Conservation (phyloP, 2,888 invertebrate genomes). For the Ditylenchus weischeri region DNA sequence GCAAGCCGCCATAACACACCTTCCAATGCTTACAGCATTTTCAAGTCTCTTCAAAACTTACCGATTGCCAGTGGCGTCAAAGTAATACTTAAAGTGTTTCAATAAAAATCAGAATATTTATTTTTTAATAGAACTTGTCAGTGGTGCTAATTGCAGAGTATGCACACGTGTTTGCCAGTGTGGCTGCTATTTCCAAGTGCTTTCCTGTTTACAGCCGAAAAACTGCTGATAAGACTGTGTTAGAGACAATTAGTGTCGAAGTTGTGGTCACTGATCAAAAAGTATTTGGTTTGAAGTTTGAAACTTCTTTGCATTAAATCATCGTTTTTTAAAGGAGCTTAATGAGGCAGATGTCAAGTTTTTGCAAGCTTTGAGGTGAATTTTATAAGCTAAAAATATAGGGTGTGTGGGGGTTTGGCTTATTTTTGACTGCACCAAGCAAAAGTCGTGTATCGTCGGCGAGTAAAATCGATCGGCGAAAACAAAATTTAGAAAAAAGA, state of each 20-base stretch:
- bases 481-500: no score
- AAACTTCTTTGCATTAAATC: neutral
- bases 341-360: constrained; percentile 56
- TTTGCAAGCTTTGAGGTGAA: constrained; percentile 7
- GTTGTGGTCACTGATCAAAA: constrained; percentile 10
- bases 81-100: neutral
- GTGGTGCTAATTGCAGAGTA: constrained; percentile 59
- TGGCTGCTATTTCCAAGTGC: constrained; percentile 76
- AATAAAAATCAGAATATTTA: neutral
- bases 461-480: no score
- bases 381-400: no score
- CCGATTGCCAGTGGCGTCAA: neutral
- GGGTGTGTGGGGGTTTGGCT: no score
- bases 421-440: no score
- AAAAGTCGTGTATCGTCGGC: no score
- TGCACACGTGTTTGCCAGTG: constrained; percentile 74
- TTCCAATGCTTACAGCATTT: neutral
- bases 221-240: constrained; percentile 41
- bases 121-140: neutral
- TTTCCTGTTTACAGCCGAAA: constrained; percentile 73
- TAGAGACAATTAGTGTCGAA: constrained; percentile 8
- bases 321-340: constrained; percentile 28
- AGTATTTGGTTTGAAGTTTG: neutral
- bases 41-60: neutral
- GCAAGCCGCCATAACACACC: constrained; percentile 6